These are phyloP conservation scores for Cephus rjabovi DNA, from an alignment of 2,888 invertebrate genomes.

Conservation along the genomic window DNA sequence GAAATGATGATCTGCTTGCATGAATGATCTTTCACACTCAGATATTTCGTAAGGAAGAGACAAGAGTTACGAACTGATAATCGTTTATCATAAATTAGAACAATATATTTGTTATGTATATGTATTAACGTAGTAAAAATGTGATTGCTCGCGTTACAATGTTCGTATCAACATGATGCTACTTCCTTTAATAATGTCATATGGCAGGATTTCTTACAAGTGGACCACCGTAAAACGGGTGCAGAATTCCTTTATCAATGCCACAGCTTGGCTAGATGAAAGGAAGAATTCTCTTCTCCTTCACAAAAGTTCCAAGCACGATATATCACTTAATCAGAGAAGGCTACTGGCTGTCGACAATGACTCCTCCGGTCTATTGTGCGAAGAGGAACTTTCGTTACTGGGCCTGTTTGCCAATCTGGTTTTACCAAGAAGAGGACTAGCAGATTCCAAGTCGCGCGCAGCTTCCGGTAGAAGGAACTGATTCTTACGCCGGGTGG, in stretches of 20 bases:
- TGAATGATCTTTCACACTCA: neutral
- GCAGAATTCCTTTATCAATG: neutral
- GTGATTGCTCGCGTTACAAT: neutral
- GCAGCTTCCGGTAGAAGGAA: neutral
- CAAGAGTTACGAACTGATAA: neutral
- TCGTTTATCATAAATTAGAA: neutral
- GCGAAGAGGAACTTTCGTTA: conserved; percentile 35
- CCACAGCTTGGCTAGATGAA: neutral
- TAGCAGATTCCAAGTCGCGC: neutral
- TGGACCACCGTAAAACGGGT: neutral
- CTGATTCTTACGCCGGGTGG: neutral
- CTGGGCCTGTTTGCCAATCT: conserved; percentile 29
- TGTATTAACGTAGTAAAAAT: neutral
- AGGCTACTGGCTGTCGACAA: conserved; percentile 39
- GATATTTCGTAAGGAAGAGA: neutral
- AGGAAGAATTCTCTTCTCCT: neutral
- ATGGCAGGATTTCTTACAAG: neutral
- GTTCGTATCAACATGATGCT: neutral
- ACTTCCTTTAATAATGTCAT: neutral
- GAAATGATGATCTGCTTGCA: neutral
- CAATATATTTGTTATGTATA: neutral
- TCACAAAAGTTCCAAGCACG: neutral
- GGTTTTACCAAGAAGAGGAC: neutral
- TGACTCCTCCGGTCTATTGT: conserved; percentile 30
- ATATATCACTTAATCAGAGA: conserved; percentile 12